Evolutionary conservation across 2,888 invertebrate genomes (phyloP), one percentile per base, ranked within the genome.

Genomic region (Craniophora ligustri): DNA sequence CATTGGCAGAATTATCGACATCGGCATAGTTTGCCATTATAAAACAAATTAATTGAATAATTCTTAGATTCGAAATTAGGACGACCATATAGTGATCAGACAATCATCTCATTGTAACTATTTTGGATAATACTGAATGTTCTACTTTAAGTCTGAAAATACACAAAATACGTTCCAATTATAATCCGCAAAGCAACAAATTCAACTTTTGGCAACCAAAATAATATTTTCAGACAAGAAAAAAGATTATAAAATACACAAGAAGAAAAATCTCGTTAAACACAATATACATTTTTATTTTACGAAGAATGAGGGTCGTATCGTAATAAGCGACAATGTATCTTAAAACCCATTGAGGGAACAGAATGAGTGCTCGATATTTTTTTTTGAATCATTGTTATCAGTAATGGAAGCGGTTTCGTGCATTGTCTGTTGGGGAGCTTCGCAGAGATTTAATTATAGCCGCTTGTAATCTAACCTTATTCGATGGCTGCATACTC

Each of bases 361-460:
- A 42, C 50, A 60, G 44, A 70, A 76, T 60, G 58, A 53, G 59
- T 42, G 40, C 44, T 39, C 54, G 61, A 66, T 63, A 44, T 32
- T 45, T 70, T 74, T 76, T 74, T 67, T 36, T 19, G 53, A 50
- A 51, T 59, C 67, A 68, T 79, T 80, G 77, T 79, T 63, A 55
- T 53, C 59, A 51, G 56, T 74, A 84, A 79, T 78, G 70, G 72
- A 75, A 75, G 50, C 58, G 66, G 59, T 66, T 56, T 53, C 47
- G 56, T 39, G 34, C 55, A 53, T 40, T 31, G 48, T 48, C 46
- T 48, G 44, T 57, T 71, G 64, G 75, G 79, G 79, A 75, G 79
- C 74, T 73, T 74, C 67, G 65, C 55, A 75, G 65, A 71, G 81
- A 81, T 84, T 84, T 82, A 81, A 85, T 85, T 80, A 83, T 70